Conservation (phyloP, 2,113 vertebrate genomes). For the Trichechus manatus region DNA sequence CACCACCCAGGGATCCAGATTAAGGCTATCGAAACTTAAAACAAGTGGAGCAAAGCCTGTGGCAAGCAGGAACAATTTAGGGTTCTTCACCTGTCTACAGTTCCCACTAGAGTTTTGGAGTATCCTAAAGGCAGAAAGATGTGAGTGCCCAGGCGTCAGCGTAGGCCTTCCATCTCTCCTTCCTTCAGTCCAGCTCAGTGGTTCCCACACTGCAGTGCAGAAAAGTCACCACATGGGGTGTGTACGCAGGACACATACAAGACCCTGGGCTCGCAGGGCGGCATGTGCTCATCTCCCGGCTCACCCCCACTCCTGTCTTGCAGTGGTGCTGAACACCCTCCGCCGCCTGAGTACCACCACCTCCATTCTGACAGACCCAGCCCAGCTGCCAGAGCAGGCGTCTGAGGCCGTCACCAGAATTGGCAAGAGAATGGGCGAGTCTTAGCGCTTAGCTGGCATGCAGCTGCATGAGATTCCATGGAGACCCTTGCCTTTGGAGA, state of each 20-base stretch:
- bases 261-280: not conserved
- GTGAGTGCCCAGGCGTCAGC: no score
- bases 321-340: constrained; percentile 95
- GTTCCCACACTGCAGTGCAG: rapidly evolving
- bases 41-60: not conserved
- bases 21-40: not conserved
- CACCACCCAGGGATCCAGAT: no score
- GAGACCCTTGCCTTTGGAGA: not conserved
- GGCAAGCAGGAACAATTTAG: not conserved
- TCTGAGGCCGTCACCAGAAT: constrained; percentile 87
- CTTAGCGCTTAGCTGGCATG: constrained; percentile 82
- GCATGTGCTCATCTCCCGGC: not conserved
- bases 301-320: not conserved
- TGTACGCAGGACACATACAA: rapidly evolving
- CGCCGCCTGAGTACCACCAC: constrained; percentile 94
- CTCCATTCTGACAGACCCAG: constrained; percentile 93
- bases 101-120: not conserved
- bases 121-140: not conserved
- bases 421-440: constrained; percentile 81
- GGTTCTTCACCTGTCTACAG: rapidly evolving
- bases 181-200: not conserved
- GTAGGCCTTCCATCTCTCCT: not conserved
- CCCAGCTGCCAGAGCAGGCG: constrained; percentile 93
- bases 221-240: rapidly evolving
- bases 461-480: not conserved